Base-by-base conservation (phyloP, 1,140 invertebrate species). In the Sitodiplosis mosellana region DNA sequence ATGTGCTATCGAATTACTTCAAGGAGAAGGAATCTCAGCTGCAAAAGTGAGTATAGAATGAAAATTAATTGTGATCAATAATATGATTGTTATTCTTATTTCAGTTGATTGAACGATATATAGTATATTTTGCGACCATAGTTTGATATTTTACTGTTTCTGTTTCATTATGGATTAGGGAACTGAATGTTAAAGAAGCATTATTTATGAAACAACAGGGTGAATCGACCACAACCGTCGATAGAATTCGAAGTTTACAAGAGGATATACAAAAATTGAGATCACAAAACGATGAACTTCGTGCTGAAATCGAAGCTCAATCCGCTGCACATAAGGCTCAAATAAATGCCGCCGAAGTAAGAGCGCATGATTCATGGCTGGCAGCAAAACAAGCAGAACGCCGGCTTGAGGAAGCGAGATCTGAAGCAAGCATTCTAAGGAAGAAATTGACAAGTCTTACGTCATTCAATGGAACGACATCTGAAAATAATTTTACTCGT, bases 1-100 rank as follows among this genome's bases (percentile, higher is more conserved):
- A 87, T 61, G 87, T 91, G 6, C 66, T 92, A 33, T 80, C 81
- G 0, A 81, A 80, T 56, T 90, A 89, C 59, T 92, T 92, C 65
- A 82, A 88, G 57, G 84, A 90, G 52, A 83, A 86, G 57, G 87
- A 92, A 67, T 71, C 76, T 17, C 79, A 89, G 62, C 66, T 88
- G 20, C 77, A 88, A 61, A 87, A 85, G 85, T 85, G 69, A 45
- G 43, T 27, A 27, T 27, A 18, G 14, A 38, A 38, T 8, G 33
- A 34, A 34, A 7, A 34, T 8, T 34, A 8, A 34, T 34, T 34
- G 33, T 34, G 33, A 34, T 8, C 14, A 8, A 14, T 8, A 7
- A 34, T 8, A 8, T 34, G 33, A 34, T 8, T 8, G 14, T 36
- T 36, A n/a, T 36, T n/a, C 8, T 36, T 36, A 18, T n/a, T 15